These are phyloP conservation scores for Kryptolebias ocellatus DNA, from an alignment of 2,797 vertebrate species.

Conservation along the genomic window DNA sequence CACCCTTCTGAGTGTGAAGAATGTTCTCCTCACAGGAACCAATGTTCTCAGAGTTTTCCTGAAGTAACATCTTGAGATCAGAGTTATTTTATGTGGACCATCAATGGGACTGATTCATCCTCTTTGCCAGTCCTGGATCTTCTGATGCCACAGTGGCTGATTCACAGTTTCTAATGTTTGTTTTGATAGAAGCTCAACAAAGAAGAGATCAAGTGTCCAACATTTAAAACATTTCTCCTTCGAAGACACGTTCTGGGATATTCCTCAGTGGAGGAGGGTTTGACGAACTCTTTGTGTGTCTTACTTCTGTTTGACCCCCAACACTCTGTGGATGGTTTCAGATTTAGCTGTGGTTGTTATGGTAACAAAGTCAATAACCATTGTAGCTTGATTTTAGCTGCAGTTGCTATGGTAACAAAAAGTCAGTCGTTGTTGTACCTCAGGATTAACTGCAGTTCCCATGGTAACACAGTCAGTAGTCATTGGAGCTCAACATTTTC, in stretches of 20 bases:
- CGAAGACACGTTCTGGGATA: neutral
- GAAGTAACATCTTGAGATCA: neutral
- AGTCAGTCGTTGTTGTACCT: too few relatives aligned
- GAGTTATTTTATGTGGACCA: too few relatives aligned
- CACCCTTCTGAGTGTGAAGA: neutral
- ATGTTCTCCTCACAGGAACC: neutral
- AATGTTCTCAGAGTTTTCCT: neutral
- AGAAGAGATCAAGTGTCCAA: neutral
- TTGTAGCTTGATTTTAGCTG: constrained; percentile 63
- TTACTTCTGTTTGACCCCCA: neutral
- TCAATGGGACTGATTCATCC: too few relatives aligned
- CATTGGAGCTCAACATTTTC: too few relatives aligned
- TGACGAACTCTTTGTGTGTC: neutral
- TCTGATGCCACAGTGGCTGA: neutral
- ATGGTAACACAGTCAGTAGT: too few relatives aligned
- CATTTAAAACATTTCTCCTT: neutral
- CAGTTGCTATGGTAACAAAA: neutral
- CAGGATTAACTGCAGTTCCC: too few relatives aligned
- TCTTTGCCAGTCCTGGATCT: neutral
- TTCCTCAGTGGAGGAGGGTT: neutral
- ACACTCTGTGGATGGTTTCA: neutral
- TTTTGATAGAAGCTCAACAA: neutral
- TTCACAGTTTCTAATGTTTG: neutral
- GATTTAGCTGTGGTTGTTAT: neutral
- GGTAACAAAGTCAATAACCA: constrained; percentile 60